Evolutionary conservation across 2,888 invertebrate species (phyloP).

Genomic region (Limnephilus auricula): DNA sequence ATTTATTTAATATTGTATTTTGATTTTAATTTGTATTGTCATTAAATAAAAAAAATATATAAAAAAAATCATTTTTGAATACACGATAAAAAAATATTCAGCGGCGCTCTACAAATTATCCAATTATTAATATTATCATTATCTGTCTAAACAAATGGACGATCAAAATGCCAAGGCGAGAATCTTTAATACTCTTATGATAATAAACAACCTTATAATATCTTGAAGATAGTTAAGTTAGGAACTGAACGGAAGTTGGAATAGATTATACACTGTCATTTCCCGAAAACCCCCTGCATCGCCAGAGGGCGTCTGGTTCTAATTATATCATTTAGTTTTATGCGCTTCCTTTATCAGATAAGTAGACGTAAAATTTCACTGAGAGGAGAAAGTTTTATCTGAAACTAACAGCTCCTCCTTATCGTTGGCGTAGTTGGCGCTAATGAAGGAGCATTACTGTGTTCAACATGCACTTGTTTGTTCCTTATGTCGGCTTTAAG

Average conservation of each 20-base stretch:
- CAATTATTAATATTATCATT: too few relatives aligned
- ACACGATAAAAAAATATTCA: too few relatives aligned
- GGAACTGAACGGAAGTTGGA: constrained; percentile 17
- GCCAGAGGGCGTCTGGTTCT: constrained; percentile 47
- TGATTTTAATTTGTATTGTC: too few relatives aligned
- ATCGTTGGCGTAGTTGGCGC: constrained; percentile 12
- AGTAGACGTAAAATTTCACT: constrained; percentile 52
- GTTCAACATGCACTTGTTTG: constrained; percentile 13
- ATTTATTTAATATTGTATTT: too few relatives aligned
- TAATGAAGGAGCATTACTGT: constrained; percentile 14
- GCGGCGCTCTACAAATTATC: too few relatives aligned
- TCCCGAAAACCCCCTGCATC: constrained; percentile 22
- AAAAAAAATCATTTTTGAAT: too few relatives aligned
- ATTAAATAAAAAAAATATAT: too few relatives aligned
- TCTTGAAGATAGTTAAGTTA: neutral
- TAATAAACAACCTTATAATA: neutral
- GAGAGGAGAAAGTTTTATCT: constrained; percentile 42
- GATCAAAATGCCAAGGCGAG: neutral
- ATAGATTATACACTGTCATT: constrained; percentile 14
- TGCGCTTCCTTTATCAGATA: constrained; percentile 49
- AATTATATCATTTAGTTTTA: constrained; percentile 56
- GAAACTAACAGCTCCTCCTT: neutral
- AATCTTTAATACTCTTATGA: neutral
- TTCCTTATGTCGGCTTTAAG: neutral
- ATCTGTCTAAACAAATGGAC: too few relatives aligned